Base-by-base conservation (phyloP, 1,140 invertebrate genomes). In the Anastatus disparis region DNA sequence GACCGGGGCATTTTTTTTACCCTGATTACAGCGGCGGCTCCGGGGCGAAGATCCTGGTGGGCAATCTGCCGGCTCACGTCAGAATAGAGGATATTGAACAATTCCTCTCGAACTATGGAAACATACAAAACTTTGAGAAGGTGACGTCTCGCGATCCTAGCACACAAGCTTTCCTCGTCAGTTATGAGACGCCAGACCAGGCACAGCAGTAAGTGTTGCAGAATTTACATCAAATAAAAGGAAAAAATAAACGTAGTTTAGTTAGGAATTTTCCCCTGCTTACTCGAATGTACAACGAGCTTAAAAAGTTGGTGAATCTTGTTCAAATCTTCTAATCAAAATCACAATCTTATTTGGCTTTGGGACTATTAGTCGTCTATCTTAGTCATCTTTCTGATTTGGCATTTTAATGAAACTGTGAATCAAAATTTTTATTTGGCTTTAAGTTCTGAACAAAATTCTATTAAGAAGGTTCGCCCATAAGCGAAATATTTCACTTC, bases 201-300 rank as follows among this genome's bases (percentile, higher is more conserved):
- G 94, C 94, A 83, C 94, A 95, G 88, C 91, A 93, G 94, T 95
- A 87, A 93, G 93, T 94, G 55, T n/a, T n/a, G n/a, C n/a, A n/a
- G n/a, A n/a, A n/a, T n/a, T n/a, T n/a, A n/a, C n/a, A n/a, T n/a
- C n/a, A n/a, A n/a, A n/a, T n/a, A n/a, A n/a, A n/a, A n/a, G n/a
- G n/a, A n/a, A n/a, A n/a, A n/a, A n/a, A n/a, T 61, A 61, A 61
- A 29, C 12, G 26, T n/a, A 63, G 15, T 24, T 35, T 27, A 24
- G 26, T 50, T 50, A 63, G 61, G 46, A 13, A 26, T 26, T 4
- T 22, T 17, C 20, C 46, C 20, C n/a, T 17, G 2, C 2, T 22
- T 48, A 20, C 46, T 22, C 46, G n/a, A n/a, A n/a, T n/a, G n/a
- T n/a, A n/a, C n/a, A n/a, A n/a, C n/a, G n/a, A n/a, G n/a, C n/a